Evolutionary conservation across 2,113 vertebrate genomes (phyloP).

Genomic region (Notarius quadriscutis): DNA sequence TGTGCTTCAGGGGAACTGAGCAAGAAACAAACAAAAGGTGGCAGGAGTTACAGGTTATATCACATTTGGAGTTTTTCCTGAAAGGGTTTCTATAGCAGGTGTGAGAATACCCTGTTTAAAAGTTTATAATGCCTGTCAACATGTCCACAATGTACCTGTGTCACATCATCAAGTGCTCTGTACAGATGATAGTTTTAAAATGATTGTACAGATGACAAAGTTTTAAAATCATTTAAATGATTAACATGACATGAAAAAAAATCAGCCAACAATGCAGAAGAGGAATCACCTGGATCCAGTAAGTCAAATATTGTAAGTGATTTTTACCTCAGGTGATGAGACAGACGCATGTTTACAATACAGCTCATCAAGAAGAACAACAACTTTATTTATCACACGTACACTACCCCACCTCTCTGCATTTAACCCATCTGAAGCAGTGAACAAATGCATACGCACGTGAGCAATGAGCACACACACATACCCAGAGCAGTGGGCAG

Average conservation of each 20-base stretch:
- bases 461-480: too few species aligned
- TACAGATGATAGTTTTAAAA: too few species aligned
- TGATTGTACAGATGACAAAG: too few species aligned
- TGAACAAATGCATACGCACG: too few species aligned
- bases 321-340: neutral
- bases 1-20: conserved; percentile 77
- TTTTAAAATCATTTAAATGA: neutral
- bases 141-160: neutral
- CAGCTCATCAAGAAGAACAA: neutral
- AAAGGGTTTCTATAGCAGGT: neutral
- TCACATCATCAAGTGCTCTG: neutral
- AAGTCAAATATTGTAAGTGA: too few species aligned
- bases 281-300: too few species aligned
- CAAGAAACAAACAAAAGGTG: neutral
- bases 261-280: neutral
- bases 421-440: too few species aligned
- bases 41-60: neutral
- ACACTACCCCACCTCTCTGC: too few species aligned
- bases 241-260: neutral
- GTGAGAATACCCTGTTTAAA: neutral
- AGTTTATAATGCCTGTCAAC: neutral
- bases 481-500: too few species aligned
- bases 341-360: neutral
- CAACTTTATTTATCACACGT: too few species aligned
- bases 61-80: neutral